These are phyloP conservation scores for Lathamus discolor DNA, from an alignment of 2,113 vertebrate species.

Conservation along the genomic window DNA sequence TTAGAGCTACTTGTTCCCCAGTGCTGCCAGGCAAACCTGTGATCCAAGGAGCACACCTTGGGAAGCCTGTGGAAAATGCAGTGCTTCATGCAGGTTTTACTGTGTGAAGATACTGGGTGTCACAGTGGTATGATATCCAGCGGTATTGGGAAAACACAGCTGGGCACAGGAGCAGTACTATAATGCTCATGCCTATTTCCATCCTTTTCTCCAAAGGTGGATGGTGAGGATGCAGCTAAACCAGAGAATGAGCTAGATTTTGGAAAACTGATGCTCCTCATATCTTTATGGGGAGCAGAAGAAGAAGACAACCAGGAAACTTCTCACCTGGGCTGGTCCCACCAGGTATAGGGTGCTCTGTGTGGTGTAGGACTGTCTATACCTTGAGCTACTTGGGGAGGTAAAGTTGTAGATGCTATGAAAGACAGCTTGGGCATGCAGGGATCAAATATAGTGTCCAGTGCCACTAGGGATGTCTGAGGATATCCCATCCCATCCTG, in stretches of 20 bases:
- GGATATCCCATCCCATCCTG: background rate
- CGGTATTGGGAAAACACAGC: background rate
- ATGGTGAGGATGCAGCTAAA: background rate
- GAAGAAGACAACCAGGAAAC: background rate
- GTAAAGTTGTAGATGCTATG: background rate
- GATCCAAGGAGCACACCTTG: background rate
- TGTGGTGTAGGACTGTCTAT: background rate
- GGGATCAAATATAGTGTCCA: background rate
- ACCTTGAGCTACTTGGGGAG: background rate
- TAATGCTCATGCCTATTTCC: background rate
- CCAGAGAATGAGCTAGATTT: background rate
- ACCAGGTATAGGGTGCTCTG: background rate
- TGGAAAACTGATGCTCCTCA: background rate
- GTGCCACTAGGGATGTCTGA: background rate
- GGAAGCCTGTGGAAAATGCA: background rate
- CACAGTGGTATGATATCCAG: fast-evolving
- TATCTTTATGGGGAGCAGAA: fast-evolving
- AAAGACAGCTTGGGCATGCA: background rate
- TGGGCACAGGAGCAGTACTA: background rate
- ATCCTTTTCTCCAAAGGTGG: background rate
- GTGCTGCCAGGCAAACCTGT: background rate
- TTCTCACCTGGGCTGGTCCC: background rate
- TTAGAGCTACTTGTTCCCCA: background rate
- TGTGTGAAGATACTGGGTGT: background rate
- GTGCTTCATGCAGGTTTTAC: background rate